Conservation (phyloP, 2,113 vertebrate genomes). For the Dicerorhinus sumatrensis region DNA sequence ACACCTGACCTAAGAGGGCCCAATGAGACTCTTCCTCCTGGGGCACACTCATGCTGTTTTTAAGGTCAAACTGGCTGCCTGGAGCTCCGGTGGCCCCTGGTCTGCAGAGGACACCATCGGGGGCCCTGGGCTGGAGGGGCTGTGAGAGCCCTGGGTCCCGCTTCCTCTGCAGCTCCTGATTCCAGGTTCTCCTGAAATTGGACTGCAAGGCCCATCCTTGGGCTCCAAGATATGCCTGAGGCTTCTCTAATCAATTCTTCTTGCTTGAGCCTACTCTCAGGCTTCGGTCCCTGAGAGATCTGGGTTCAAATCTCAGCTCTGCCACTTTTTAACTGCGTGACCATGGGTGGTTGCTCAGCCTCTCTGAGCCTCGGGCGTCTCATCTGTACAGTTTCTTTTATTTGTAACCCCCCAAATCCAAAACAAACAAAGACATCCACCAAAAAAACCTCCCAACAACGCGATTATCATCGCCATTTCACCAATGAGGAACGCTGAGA, state of each 20-base stretch:
- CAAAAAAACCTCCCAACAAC: too few species aligned
- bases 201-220: too few species aligned
- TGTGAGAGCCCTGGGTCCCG: fast-evolving
- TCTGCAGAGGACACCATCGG: too few species aligned
- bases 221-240: neutral
- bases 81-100: fast-evolving
- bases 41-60: neutral
- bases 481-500: neutral
- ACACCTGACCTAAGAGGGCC: neutral
- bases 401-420: neutral
- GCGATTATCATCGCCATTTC: neutral
- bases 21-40: neutral
- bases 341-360: neutral
- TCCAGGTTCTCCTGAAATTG: too few species aligned
- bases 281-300: neutral
- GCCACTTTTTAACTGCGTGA: neutral
- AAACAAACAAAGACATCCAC: neutral
- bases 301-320: neutral
- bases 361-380: neutral
- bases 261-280: neutral
- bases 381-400: neutral
- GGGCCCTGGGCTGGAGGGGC: too few species aligned
- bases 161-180: too few species aligned
- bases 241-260: neutral
- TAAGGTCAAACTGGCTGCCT: neutral